Conservation (phyloP, 2,888 invertebrate species). For the Brachynemurus nebulosus region DNA sequence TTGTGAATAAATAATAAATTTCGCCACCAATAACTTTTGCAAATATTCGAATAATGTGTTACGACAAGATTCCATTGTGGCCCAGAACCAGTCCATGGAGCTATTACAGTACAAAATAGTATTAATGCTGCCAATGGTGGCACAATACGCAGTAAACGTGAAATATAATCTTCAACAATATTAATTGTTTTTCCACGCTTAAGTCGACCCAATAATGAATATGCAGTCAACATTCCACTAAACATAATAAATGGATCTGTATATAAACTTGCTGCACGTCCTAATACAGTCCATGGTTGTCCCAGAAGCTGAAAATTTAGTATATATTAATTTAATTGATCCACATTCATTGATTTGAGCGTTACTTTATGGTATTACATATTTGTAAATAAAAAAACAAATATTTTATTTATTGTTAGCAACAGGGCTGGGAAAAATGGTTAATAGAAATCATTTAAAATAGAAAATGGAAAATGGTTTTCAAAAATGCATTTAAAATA, state of each 20-base stretch:
- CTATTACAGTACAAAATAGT: slow-evolving; percentile 49
- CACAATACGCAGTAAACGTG: slow-evolving; percentile 45
- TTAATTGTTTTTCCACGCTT: slow-evolving; percentile 38
- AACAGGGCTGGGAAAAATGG: too few species aligned
- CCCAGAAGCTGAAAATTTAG: slow-evolving; percentile 42
- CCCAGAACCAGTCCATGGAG: slow-evolving; percentile 46
- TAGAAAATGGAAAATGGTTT: too few species aligned
- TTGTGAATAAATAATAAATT: slow-evolving; percentile 57
- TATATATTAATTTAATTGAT: too few species aligned
- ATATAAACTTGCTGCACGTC: slow-evolving; percentile 52
- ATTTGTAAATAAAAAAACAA: too few species aligned
- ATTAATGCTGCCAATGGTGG: slow-evolving; percentile 50
- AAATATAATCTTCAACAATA: slow-evolving; percentile 44
- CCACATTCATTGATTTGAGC: too few species aligned
- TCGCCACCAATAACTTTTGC: slow-evolving; percentile 55
- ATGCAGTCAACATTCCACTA: slow-evolving; percentile 50
- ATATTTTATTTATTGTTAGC: too few species aligned
- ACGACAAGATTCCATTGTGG: slow-evolving; percentile 58
- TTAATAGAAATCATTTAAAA: too few species aligned
- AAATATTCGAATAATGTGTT: slow-evolving; percentile 49
- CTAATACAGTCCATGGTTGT: slow-evolving; percentile 50
- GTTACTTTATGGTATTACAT: too few species aligned
- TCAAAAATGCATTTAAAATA: too few species aligned
- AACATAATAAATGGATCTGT: slow-evolving; percentile 59
- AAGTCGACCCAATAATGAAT: slow-evolving; percentile 44